Conservation (phyloP, 2,113 vertebrate genomes). For the Pelecanoides urinatrix region DNA sequence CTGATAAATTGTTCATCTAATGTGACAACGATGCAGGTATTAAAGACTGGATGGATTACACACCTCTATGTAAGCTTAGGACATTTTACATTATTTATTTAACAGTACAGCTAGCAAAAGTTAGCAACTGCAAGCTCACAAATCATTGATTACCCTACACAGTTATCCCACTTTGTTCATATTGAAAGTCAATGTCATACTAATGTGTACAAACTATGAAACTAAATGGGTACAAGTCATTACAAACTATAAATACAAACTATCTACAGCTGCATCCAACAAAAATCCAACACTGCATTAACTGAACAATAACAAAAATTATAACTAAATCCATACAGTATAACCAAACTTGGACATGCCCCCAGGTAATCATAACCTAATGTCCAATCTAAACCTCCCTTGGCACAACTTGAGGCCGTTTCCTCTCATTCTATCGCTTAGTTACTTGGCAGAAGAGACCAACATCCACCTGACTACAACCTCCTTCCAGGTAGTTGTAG, state of each 20-base stretch:
- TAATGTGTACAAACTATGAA: background rate
- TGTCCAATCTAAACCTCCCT: too few species aligned
- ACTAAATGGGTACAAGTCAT: background rate
- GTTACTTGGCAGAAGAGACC: too few species aligned
- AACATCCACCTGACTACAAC: too few species aligned
- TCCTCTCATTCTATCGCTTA: too few species aligned
- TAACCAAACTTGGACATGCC: conserved; percentile 81
- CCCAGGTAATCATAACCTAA: conserved; percentile 85
- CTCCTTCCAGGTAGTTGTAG: too few species aligned
- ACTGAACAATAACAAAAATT: background rate
- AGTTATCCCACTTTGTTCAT: background rate
- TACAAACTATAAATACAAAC: background rate
- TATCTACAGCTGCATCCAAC: background rate
- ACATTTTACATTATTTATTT: background rate
- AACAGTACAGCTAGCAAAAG: background rate
- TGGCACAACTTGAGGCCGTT: too few species aligned
- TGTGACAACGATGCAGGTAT: background rate
- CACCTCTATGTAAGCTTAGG: background rate
- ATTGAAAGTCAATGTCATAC: background rate
- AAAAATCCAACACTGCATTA: background rate
- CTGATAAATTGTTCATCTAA: background rate
- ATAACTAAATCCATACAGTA: conserved; percentile 70
- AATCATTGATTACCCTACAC: background rate
- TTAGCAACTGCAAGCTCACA: background rate
- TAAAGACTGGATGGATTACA: background rate